Percentiles rank a stretch among this genome's conserved stretches.
These are phyloP conservation scores for Ichneumoninae sp. DNA, from an alignment of 2,888 invertebrate species.

Conservation along the genomic window DNA sequence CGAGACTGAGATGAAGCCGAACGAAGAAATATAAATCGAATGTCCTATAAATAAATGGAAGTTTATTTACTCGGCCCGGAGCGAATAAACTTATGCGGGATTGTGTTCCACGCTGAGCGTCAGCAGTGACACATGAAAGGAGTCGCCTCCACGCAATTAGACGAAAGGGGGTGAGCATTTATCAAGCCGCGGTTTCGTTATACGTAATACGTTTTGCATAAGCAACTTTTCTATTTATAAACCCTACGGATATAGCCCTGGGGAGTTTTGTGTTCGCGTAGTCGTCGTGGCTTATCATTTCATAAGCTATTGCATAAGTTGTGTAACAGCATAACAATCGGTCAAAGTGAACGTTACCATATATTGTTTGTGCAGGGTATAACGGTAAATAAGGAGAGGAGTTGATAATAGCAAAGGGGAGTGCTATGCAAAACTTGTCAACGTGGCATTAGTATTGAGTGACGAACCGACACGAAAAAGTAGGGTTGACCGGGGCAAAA, in stretches of 20 bases:
- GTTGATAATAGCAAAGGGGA: neutral
- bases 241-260: slow-evolving; percentile 75
- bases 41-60: neutral
- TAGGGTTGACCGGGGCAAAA: too few species aligned
- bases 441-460: neutral
- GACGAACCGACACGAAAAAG: neutral
- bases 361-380: neutral
- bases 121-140: neutral
- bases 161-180: slow-evolving; percentile 39
- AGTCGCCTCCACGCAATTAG: slow-evolving; percentile 1
- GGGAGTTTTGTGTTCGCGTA: slow-evolving; percentile 50
- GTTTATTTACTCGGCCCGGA: neutral
- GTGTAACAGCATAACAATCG: slow-evolving; percentile 5
- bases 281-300: slow-evolving; percentile 50
- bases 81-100: neutral
- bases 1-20: neutral
- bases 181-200: slow-evolving; percentile 72
- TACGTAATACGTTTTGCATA: slow-evolving; percentile 73
- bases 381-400: neutral
- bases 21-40: neutral
- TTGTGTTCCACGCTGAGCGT: neutral
- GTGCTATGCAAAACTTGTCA: neutral
- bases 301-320: slow-evolving; percentile 40
- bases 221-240: slow-evolving; percentile 78
- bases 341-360: neutral